Evolutionary conservation across 2,113 vertebrate species (phyloP).

Genomic region (Galeopterus variegatus): DNA sequence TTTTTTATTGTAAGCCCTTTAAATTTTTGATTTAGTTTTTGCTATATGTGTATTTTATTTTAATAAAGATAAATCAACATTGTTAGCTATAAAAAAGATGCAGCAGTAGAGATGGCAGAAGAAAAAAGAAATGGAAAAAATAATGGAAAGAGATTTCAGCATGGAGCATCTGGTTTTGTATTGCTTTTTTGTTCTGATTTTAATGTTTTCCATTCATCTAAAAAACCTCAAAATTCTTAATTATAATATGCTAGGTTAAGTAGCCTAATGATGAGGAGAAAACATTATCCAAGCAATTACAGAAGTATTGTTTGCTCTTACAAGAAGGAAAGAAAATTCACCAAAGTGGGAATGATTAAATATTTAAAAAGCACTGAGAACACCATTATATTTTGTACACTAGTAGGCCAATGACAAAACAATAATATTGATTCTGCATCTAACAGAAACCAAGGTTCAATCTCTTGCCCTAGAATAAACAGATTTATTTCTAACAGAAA

Average conservation of each 20-base stretch:
- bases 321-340: background rate
- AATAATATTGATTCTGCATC: background rate
- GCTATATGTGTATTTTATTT: background rate
- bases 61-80: background rate
- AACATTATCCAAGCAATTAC: background rate
- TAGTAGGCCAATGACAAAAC: background rate
- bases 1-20: background rate
- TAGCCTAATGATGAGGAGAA: background rate
- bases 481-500: slow-evolving; percentile 7
- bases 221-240: background rate
- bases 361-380: background rate
- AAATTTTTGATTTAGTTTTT: background rate
- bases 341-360: background rate
- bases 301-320: background rate
- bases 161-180: background rate
- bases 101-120: background rate
- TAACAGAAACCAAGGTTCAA: background rate
- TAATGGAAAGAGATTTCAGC: background rate
- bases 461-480: background rate
- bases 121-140: background rate
- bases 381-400: background rate
- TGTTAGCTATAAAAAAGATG: background rate
- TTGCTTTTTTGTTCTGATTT: background rate
- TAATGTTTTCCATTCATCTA: background rate
- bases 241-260: background rate